Evolutionary conservation across 2,797 vertebrate genomes (phyloP).

Genomic region (Emys orbicularis): DNA sequence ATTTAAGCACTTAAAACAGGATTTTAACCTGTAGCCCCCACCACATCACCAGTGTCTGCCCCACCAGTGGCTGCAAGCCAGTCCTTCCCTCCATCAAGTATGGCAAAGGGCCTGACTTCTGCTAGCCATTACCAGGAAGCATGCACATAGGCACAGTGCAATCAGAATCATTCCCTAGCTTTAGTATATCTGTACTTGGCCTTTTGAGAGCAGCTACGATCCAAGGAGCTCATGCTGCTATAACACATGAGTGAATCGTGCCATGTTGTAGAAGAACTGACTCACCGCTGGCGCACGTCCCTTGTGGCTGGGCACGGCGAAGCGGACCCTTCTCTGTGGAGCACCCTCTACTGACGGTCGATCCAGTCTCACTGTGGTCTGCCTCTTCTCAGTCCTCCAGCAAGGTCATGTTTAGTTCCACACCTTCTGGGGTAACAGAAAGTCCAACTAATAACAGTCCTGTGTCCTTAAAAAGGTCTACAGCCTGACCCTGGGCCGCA

Average conservation of each 20-base stretch:
- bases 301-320: too few relatives aligned
- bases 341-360: too few relatives aligned
- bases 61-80: not conserved
- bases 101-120: not conserved
- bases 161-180: not conserved
- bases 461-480: not conserved
- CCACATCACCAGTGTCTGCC: not conserved
- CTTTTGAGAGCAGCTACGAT: not conserved
- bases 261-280: not conserved
- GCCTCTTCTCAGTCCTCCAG: not conserved
- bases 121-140: not conserved
- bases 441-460: not conserved
- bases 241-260: not conserved
- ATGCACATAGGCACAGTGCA: not conserved
- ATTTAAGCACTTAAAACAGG: not conserved
- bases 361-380: too few relatives aligned
- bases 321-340: too few relatives aligned
- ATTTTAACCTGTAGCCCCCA: not conserved
- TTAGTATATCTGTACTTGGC: not conserved
- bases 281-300: too few relatives aligned
- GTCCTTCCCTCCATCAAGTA: not conserved
- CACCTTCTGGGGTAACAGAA: not conserved
- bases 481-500: not conserved
- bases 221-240: conserved; percentile 1
- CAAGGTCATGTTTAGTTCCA: not conserved